phyloP scores from a whole-genome alignment of 2,113 vertebrate species.

The Oncorhynchus gorbuscha region DNA sequence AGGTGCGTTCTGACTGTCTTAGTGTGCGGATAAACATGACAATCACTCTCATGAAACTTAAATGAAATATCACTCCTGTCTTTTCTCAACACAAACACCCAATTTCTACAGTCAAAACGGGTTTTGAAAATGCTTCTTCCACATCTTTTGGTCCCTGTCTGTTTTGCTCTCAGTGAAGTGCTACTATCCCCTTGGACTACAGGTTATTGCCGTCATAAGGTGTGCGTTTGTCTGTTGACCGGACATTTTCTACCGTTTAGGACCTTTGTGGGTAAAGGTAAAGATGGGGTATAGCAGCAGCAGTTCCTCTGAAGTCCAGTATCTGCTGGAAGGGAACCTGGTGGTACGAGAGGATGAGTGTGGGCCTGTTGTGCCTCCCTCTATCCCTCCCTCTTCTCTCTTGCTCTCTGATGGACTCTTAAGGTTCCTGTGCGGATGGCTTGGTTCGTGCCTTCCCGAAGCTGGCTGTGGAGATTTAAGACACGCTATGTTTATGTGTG shows the following conservation, averaged over 20 bases:
- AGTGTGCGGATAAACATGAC: conserved; percentile 15
- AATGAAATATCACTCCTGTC: conserved; percentile 23
- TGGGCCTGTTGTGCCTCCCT: conserved; percentile 46
- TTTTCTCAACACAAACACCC: background rate
- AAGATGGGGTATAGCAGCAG: conserved; percentile 30
- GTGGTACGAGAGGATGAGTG: conserved; percentile 54
- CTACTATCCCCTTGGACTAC: no score
- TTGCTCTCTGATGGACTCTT: conserved; percentile 40
- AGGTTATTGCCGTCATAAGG: no score
- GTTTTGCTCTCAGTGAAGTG: no score
- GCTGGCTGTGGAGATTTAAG: conserved; percentile 65
- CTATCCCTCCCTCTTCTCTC: conserved; percentile 28
- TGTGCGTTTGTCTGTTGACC: no score
- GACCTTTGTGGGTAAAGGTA: conserved; percentile 40
- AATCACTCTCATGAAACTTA: conserved; percentile 15
- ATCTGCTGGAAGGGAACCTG: conserved; percentile 60
- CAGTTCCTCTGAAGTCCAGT: conserved; percentile 48
- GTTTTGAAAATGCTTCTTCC: conserved; percentile 47
- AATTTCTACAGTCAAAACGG: conserved; percentile 51
- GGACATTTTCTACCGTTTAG: conserved; percentile 38
- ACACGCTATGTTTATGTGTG: conserved; percentile 49
- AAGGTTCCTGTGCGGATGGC: conserved; percentile 64
- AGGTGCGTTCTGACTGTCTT: no score
- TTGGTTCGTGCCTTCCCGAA: conserved; percentile 50
- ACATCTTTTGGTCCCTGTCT: no score